A percentile compares a stretch with the other conserved stretches of the same genome.
phyloP scores from a whole-genome alignment of 2,797 vertebrate species.

The Sebastes iracundus region DNA sequence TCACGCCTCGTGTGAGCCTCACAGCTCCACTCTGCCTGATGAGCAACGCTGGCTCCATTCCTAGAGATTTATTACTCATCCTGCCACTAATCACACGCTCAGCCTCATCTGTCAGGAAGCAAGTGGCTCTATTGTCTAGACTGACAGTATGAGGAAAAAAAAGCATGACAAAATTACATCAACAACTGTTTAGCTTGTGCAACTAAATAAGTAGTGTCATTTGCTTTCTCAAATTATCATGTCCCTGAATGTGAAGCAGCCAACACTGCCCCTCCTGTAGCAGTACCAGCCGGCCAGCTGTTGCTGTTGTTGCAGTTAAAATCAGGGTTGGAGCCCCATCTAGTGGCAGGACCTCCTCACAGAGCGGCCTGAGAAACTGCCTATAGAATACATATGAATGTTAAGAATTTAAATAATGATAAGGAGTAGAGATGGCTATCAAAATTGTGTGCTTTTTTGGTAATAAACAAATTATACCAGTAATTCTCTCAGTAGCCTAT shows the following conservation, averaged over 20 bases:
- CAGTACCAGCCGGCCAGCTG: slow-evolving; percentile 45
- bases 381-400: neutral
- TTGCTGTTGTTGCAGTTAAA: slow-evolving; percentile 41
- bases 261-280: slow-evolving; percentile 25
- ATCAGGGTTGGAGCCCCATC: slow-evolving; percentile 66
- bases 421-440: too few relatives aligned
- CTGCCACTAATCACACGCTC: slow-evolving; percentile 53
- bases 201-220: slow-evolving; percentile 39
- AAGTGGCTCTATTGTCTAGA: slow-evolving; percentile 23
- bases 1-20: slow-evolving; percentile 33
- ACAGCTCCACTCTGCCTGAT: slow-evolving; percentile 21
- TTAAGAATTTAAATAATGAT: neutral
- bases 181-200: slow-evolving; percentile 36
- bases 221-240: slow-evolving; percentile 36
- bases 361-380: neutral
- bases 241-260: slow-evolving; percentile 10
- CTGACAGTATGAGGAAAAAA: slow-evolving; percentile 41
- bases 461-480: neutral
- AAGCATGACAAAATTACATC: slow-evolving; percentile 29
- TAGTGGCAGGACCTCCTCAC: slow-evolving; percentile 53
- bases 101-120: slow-evolving; percentile 29
- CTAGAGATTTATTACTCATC: slow-evolving; percentile 45
- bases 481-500: neutral
- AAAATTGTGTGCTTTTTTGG: neutral
- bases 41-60: slow-evolving; percentile 62